Evolutionary conservation across 1,140 invertebrate genomes (phyloP), one percentile per base, ranked within the genome.

Genomic region (Acromyrmex charruanus): DNA sequence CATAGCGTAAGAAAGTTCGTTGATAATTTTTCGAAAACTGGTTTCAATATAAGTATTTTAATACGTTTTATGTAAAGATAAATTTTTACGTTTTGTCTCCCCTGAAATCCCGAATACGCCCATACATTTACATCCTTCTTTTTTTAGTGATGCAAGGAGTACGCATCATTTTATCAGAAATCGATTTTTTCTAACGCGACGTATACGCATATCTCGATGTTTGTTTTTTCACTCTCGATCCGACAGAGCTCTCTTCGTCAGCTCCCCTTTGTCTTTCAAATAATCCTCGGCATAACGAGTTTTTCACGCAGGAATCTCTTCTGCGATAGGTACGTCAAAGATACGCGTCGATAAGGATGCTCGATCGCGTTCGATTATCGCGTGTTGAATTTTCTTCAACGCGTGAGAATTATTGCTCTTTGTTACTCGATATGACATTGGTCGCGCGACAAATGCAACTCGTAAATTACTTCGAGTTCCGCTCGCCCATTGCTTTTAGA

Each of bases 341-440:
- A 85, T 63, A 51, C 49, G 49, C 49, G 14, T 71, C 49, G 21
- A 49, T 39, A 72, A 49, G 6, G 39, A 12, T 6, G 39, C 53
- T 74, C 80, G 55, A 49, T 58, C 77, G 28, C 39, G 35, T 39
- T 53, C n/a, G 49, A 16, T 12, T 44, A 81, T 81, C 31, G 49
- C 49, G 5, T 10, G 49, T 80, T 4, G 49, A 77, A 21, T 71
- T 75, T 77, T 59, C 28, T 72, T 66, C 51, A 55, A 84, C 77
- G 66, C 49, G 49, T 84, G 68, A 85, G 44, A 65, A 87, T 77
- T 90, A 87, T 90, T 89, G 85, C 88, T 90, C 75, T 85, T 55
- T 49, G 74, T 89, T 87, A n/a, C 69, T 65, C 49, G 39, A 71
- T 21, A 21, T 86, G 65, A 39, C 58, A 35, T 63, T 74, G 14